These are phyloP conservation scores for Brachyhypopomus gauderio DNA, from an alignment of 2,113 vertebrate species.

Conservation along the genomic window DNA sequence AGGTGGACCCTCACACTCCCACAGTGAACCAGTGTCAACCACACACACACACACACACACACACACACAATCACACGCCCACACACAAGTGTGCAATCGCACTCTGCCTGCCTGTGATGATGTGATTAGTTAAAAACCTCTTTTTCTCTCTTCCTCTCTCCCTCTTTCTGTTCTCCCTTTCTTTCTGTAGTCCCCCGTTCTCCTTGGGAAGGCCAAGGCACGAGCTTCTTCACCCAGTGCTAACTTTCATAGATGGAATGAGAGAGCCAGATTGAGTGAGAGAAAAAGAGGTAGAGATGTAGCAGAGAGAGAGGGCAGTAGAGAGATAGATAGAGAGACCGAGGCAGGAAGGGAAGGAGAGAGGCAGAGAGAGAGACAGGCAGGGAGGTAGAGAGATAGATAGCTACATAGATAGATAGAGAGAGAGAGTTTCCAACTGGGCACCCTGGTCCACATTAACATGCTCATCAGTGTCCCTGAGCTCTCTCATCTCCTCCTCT, in stretches of 20 bases:
- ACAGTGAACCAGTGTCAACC: background rate
- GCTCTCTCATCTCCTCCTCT: too few species aligned
- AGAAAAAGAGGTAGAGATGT: background rate
- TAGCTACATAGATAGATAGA: background rate
- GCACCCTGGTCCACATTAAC: too few species aligned
- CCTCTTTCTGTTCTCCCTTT: background rate
- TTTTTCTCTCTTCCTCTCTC: background rate
- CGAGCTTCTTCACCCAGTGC: too few species aligned
- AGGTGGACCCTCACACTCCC: slow-evolving; percentile 40
- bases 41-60: slow-evolving; percentile 1
- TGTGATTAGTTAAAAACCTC: slow-evolving; percentile 47
- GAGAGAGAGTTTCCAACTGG: background rate
- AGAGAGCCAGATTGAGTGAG: too few species aligned
- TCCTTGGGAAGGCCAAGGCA: too few species aligned
- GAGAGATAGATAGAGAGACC: background rate
- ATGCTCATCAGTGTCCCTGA: too few species aligned
- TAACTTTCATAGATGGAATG: too few species aligned
- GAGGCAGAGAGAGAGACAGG: background rate
- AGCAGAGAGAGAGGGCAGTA: background rate
- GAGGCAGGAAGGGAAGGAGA: background rate
- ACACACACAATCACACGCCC: slow-evolving; percentile 24
- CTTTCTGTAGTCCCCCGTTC: background rate
- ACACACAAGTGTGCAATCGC: slow-evolving; percentile 19
- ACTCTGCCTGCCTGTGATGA: slow-evolving; percentile 33
- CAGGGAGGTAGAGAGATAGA: background rate